Evolutionary conservation across 2,888 invertebrate species (phyloP).

Genomic region (Galeruca laticollis): DNA sequence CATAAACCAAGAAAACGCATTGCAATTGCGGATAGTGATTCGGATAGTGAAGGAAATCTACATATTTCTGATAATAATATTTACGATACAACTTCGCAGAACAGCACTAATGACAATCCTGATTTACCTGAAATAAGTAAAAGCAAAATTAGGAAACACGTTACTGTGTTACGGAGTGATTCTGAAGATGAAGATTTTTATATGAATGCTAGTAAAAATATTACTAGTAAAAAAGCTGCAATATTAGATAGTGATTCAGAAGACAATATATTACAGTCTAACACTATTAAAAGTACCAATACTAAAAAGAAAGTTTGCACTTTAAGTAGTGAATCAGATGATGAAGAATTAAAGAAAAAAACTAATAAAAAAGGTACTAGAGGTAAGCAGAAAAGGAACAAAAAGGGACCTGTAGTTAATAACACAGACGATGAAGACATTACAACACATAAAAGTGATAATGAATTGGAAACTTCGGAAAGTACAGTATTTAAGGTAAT

Average conservation of each 20-base stretch:
- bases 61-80: not conserved
- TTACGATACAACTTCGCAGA: no score
- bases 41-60: conserved; percentile 41
- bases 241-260: not conserved
- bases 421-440: conserved; percentile 42
- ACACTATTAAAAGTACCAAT: not conserved
- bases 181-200: conserved; percentile 34
- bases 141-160: conserved; percentile 22
- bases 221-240: not conserved
- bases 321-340: conserved; percentile 14
- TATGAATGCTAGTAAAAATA: not conserved
- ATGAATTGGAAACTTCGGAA: conserved; percentile 36
- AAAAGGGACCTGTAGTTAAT: conserved; percentile 31
- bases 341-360: not conserved
- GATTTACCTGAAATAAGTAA: not conserved
- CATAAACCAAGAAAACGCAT: conserved; percentile 26
- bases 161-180: conserved; percentile 24
- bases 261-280: not conserved
- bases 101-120: not conserved
- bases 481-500: not conserved
- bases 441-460: conserved; percentile 33
- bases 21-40: conserved; percentile 49
- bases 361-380: not conserved
- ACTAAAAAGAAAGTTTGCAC: not conserved
- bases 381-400: not conserved